Conservation (phyloP, 2,888 invertebrate genomes). For the Leptopterna dolabrata region DNA sequence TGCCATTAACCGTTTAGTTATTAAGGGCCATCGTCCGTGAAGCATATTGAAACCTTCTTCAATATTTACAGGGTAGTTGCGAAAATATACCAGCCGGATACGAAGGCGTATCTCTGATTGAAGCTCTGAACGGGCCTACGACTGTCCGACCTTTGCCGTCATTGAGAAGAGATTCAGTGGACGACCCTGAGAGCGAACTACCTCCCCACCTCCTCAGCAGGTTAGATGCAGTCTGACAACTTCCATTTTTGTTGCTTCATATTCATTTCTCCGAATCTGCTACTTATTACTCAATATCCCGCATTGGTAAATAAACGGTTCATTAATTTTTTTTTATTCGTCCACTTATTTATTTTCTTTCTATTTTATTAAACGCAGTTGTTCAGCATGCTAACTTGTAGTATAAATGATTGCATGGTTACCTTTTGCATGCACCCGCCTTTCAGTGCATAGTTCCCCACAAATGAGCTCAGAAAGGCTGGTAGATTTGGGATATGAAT, state of each 20-base stretch:
- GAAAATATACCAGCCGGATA: conserved; percentile 93
- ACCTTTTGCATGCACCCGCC: too few relatives aligned
- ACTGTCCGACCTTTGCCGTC: conserved; percentile 67
- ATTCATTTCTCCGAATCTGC: neutral
- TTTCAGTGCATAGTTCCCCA: too few relatives aligned
- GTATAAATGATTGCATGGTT: too few relatives aligned
- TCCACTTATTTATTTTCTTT: neutral
- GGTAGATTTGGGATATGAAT: too few relatives aligned
- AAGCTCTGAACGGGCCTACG: conserved; percentile 94
- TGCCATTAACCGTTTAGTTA: too few relatives aligned
- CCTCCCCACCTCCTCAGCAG: conserved; percentile 40
- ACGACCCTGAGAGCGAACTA: conserved; percentile 70
- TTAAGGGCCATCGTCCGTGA: too few relatives aligned
- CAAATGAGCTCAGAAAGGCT: too few relatives aligned
- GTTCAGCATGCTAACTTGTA: too few relatives aligned
- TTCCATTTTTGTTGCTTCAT: neutral
- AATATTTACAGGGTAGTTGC: conserved; percentile 73
- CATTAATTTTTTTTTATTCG: neutral
- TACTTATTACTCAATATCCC: too few relatives aligned
- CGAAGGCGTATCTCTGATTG: conserved; percentile 92
- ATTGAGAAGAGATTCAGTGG: conserved; percentile 64
- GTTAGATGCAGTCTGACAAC: conserved; percentile 9
- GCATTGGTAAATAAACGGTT: too few relatives aligned
- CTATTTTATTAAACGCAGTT: too few relatives aligned
- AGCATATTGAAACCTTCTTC: too few relatives aligned